These are phyloP conservation scores for Pavo muticus DNA, from an alignment of 2,113 vertebrate genomes.

Conservation along the genomic window DNA sequence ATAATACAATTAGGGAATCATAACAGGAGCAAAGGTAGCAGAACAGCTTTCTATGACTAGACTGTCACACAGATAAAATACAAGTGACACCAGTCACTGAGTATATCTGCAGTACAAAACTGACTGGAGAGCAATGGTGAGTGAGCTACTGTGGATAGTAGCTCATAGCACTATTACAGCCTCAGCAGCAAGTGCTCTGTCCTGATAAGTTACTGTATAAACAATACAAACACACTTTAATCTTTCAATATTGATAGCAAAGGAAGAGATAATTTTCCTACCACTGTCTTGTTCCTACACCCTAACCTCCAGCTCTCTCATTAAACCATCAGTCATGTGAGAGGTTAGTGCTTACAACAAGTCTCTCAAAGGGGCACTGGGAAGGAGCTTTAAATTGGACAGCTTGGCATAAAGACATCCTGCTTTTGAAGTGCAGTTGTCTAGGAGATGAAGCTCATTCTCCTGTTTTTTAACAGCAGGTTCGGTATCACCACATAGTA, in stretches of 20 bases:
- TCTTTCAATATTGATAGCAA: neutral
- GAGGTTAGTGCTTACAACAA: neutral
- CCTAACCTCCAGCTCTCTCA: neutral
- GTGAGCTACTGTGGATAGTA: neutral
- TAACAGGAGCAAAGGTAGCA: neutral
- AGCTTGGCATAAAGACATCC: neutral
- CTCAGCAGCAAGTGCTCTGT: neutral
- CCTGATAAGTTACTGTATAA: neutral
- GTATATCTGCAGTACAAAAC: neutral
- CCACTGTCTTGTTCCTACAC: neutral
- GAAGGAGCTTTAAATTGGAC: neutral
- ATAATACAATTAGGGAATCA: neutral
- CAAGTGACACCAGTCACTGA: neutral
- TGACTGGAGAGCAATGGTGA: neutral
- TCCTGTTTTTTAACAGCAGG: neutral
- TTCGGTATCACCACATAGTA: neutral
- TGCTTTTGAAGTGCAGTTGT: accelerated
- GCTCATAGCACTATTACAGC: neutral
- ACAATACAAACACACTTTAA: neutral
- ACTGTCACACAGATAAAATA: accelerated
- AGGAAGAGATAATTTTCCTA: neutral
- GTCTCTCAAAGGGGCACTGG: neutral
- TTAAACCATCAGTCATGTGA: neutral
- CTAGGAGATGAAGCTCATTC: neutral
- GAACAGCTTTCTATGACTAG: neutral